Conservation (phyloP, 1,140 invertebrate genomes). For the Chironomus striatipennis region DNA sequence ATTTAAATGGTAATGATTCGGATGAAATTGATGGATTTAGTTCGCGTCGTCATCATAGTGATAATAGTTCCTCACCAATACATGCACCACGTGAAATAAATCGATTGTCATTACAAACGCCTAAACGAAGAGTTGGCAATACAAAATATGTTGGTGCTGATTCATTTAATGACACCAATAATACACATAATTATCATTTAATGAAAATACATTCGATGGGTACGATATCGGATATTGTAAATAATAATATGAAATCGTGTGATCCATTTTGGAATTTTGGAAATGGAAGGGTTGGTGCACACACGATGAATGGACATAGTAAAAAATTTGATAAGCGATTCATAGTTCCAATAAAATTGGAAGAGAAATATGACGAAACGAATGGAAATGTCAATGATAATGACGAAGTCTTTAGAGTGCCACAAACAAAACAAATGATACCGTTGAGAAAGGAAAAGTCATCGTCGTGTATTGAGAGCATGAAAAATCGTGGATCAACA, state of each 20-base stretch:
- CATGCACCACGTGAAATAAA: conserved; percentile 29
- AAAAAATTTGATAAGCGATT: background rate
- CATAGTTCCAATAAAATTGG: background rate
- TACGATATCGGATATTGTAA: conserved; percentile 37
- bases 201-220: conserved; percentile 40
- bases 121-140: conserved; percentile 36
- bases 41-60: background rate
- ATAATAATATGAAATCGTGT: background rate
- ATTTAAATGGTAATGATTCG: background rate
- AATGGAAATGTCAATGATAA: background rate
- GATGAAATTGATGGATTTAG: background rate
- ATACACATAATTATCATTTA: conserved; percentile 33
- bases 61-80: background rate
- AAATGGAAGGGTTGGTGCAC: background rate
- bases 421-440: background rate
- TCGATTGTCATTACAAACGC: conserved; percentile 29
- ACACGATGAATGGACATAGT: background rate
- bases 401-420: background rate
- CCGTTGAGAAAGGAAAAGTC: conserved; percentile 13
- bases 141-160: conserved; percentile 39
- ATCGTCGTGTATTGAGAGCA: conserved; percentile 4
- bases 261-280: background rate
- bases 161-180: background rate
- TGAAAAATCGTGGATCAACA: conserved; percentile 7
- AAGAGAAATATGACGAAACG: background rate